These are phyloP conservation scores for Mormyrops boulengeri DNA, from an alignment of 2,797 vertebrate species.

Conservation along the genomic window DNA sequence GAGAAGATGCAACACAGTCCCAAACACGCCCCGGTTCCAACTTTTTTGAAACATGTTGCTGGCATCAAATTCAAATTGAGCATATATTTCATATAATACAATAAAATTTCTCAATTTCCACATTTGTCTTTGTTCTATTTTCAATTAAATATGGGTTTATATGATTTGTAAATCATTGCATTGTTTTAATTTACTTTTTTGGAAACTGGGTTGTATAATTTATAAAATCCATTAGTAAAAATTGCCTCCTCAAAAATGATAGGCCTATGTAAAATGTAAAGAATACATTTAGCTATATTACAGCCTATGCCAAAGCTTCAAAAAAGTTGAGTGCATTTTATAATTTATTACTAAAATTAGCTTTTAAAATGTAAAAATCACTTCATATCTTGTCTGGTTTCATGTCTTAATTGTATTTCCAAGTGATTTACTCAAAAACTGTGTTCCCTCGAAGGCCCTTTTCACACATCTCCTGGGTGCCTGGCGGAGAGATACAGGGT, in stretches of 20 bases:
- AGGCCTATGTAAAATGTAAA: neutral
- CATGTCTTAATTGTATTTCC: neutral
- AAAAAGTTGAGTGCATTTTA: neutral
- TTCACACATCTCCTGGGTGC: neutral
- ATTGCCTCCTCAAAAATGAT: neutral
- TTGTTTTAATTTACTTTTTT: neutral
- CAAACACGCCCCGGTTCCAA: neutral
- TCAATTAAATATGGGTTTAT: neutral
- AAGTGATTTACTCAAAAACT: neutral
- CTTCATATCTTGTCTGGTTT: neutral
- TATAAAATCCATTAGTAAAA: neutral
- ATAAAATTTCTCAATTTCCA: neutral
- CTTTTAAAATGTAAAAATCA: neutral
- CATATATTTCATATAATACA: neutral
- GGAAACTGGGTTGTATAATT: neutral
- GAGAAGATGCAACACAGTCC: neutral
- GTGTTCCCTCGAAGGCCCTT: neutral
- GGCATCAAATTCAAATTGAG: neutral
- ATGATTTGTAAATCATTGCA: neutral
- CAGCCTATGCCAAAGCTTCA: neutral
- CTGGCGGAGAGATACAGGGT: neutral
- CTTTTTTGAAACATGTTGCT: neutral
- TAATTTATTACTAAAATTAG: neutral
- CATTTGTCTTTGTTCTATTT: neutral
- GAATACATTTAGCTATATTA: neutral